Evolutionary conservation across 2,113 vertebrate genomes (phyloP).

Genomic region (Uria lomvia): DNA sequence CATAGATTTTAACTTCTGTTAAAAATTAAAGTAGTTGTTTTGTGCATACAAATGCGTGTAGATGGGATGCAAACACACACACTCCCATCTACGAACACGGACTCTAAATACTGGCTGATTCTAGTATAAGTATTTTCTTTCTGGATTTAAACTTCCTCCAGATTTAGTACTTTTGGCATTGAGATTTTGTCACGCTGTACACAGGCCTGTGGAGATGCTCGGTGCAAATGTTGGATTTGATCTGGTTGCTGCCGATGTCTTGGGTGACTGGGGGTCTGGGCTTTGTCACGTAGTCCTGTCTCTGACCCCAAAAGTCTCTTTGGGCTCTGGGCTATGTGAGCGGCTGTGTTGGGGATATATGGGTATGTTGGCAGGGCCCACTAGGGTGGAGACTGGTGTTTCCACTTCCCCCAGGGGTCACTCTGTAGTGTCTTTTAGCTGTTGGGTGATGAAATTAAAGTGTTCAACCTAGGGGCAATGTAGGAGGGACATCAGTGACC

Average conservation of each 20-base stretch:
- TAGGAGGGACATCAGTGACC: not conserved
- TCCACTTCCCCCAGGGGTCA: not conserved
- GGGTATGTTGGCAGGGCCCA: not conserved
- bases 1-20: not conserved
- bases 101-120: not conserved
- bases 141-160: not conserved
- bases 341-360: not conserved
- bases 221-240: not conserved
- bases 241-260: not conserved
- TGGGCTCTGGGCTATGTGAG: not conserved
- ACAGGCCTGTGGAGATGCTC: not conserved
- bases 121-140: not conserved
- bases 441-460: not conserved
- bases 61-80: not conserved
- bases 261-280: not conserved
- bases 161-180: not conserved
- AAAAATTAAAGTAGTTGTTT: not conserved
- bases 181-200: not conserved
- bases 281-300: not conserved
- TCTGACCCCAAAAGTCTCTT: not conserved
- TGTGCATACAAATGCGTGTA: not conserved
- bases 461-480: not conserved
- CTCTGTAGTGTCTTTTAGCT: not conserved
- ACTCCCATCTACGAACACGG: not conserved
- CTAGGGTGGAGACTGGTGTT: not conserved